phyloP scores from a whole-genome alignment of 2,113 vertebrate species.

The Ctenodactylus gundi region DNA sequence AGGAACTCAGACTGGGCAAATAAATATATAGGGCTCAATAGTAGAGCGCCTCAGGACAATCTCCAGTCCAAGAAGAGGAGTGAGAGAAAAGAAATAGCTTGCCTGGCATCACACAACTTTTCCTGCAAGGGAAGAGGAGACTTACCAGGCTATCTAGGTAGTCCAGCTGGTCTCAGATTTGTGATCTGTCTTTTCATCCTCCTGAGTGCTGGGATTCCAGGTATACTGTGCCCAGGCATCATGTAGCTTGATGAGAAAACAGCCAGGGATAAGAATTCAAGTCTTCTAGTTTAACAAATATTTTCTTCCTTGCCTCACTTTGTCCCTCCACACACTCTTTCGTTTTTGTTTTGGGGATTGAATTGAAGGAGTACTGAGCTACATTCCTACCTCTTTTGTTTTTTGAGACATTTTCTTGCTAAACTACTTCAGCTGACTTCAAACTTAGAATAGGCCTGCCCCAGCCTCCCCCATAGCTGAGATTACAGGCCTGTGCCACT shows the following conservation, averaged over 20 bases:
- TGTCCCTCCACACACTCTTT: neutral
- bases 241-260: neutral
- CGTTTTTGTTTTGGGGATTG: neutral
- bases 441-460: neutral
- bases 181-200: too few species aligned
- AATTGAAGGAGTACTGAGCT: neutral
- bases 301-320: constrained; percentile 1
- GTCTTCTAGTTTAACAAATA: neutral
- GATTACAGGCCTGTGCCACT: neutral
- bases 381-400: neutral
- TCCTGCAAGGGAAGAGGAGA: too few species aligned
- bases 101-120: too few species aligned
- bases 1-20: too few species aligned
- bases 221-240: neutral
- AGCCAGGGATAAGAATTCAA: neutral
- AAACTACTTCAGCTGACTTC: neutral
- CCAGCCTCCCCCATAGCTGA: neutral
- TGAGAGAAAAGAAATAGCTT: too few species aligned
- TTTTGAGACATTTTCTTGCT: neutral
- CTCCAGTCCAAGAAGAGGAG: too few species aligned
- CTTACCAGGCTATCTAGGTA: too few species aligned
- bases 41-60: too few species aligned
- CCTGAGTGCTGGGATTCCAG: neutral
- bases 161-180: too few species aligned
- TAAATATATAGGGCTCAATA: neutral